phyloP scores from a whole-genome alignment of 2,888 invertebrate species.

The Alloplasta piceator region DNA sequence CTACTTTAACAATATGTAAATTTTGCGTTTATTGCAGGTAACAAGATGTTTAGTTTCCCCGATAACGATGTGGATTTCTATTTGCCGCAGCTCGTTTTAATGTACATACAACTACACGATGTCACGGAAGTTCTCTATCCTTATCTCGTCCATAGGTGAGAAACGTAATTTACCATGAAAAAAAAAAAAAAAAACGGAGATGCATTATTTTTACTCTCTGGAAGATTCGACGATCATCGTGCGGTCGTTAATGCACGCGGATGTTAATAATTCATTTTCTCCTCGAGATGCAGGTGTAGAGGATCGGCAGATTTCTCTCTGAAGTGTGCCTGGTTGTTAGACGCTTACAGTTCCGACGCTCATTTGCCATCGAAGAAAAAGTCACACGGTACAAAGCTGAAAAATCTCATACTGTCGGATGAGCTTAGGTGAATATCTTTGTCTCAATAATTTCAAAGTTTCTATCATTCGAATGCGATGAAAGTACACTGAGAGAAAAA shows the following conservation, averaged over 20 bases:
- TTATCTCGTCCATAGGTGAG: constrained; percentile 86
- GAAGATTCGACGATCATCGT: constrained; percentile 1
- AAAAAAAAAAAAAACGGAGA: neutral
- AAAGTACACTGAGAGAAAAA: too few relatives aligned
- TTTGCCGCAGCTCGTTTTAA: constrained; percentile 98
- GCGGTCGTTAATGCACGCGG: neutral
- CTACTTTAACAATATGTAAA: constrained; percentile 9
- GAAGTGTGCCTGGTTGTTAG: constrained; percentile 97
- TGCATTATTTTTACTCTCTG: too few relatives aligned
- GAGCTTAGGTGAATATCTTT: constrained; percentile 83
- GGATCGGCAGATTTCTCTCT: constrained; percentile 98
- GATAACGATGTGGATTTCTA: constrained; percentile 98
- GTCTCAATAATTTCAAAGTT: neutral
- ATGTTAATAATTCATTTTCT: constrained; percentile 44
- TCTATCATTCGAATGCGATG: too few relatives aligned
- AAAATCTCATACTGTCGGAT: constrained; percentile 90
- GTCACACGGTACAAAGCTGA: constrained; percentile 90
- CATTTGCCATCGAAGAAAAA: constrained; percentile 88
- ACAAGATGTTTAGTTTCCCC: constrained; percentile 98
- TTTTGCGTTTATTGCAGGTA: constrained; percentile 85
- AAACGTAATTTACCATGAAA: constrained; percentile 50
- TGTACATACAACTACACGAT: constrained; percentile 99
- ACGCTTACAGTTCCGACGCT: constrained; percentile 94
- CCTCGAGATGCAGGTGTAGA: constrained; percentile 88
- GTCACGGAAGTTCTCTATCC: constrained; percentile 92